Base-by-base conservation (phyloP, 2,113 vertebrate species). In the Proterorhinus semilunaris region DNA sequence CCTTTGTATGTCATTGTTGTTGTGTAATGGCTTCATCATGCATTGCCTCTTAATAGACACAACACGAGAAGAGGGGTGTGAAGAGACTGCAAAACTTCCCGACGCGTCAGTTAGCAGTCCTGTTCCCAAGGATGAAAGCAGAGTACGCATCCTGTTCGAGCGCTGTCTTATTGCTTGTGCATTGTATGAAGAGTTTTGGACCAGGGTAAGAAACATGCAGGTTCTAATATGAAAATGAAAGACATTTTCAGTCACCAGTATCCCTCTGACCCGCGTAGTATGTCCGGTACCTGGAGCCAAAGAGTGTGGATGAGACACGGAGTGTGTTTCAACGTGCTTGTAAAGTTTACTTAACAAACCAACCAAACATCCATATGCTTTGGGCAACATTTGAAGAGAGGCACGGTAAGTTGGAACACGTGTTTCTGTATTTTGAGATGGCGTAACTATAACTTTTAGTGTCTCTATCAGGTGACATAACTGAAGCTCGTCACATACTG, bases 151-250 rank as follows among this genome's bases (percentile, higher is more conserved):
- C 10, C 87, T 96, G 5, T 95, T 93, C 53, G 95, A 96, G 76
- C 94, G 94, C 64, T 95, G 95, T 66, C 82, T 95, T 71, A 94
- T 95, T 17, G 93, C 94, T 71, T 95, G 94, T 10, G 93, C 95
- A 9, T 90, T 95, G 62, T 96, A 95, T 57, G 94, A 95, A 81
- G 94, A 95, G 80, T 94, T 94, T 78, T 96, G 95, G 95, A 88
- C 86, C 76, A 93, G 92, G 91, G 95, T 96, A 76, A 75, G 89
- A 49, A 54, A 16, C 49, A 11, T 47, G 7, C 46, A 47, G 46
- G 10, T 0, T 7, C 7, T 47, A 5, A 47, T 47, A 47, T 47
- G 7, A 47, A 10, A 8, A 6, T 47, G 46, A 47, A 47, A 47
- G 6, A 2, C 51, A 53, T 36, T 58, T 53, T 58, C 21, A 42